Evolutionary conservation across 35 echinoderm and acorn worm species (phyloP).

Genomic region (Hemicentrotus pulcherrimus): DNA sequence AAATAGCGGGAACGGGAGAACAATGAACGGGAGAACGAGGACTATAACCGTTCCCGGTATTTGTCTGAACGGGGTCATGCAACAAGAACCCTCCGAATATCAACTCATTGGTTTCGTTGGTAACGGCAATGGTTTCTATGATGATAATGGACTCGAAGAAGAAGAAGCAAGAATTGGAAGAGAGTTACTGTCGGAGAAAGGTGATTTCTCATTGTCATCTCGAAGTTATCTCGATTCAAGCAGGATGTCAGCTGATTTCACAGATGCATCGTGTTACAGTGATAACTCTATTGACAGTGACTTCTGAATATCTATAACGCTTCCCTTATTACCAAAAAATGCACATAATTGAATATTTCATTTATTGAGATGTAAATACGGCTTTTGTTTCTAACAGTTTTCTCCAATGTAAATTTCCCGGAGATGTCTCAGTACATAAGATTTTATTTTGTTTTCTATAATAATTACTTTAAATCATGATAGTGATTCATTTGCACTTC

Average conservation of each 20-base stretch:
- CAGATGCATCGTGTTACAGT: constrained; percentile 58
- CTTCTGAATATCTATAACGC: constrained; percentile 40
- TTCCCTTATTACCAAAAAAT: background rate
- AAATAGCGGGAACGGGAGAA: constrained; percentile 15
- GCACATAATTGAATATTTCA: background rate
- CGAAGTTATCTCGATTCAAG: constrained; percentile 54
- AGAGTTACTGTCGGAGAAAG: background rate
- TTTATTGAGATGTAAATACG: too few relatives aligned
- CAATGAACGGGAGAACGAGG: constrained; percentile 8
- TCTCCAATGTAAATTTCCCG: too few relatives aligned
- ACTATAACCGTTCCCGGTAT: constrained; percentile 54
- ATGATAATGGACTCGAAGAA: background rate
- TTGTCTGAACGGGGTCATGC: constrained; percentile 47
- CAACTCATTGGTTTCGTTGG: background rate
- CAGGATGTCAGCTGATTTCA: constrained; percentile 47
- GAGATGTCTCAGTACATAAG: too few relatives aligned
- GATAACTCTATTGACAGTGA: constrained; percentile 60
- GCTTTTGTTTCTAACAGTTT: too few relatives aligned
- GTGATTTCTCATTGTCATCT: constrained; percentile 32
- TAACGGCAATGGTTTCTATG: background rate
- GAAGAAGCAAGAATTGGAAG: background rate
- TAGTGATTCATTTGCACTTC: too few relatives aligned
- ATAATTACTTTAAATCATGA: too few relatives aligned
- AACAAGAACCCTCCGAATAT: constrained; percentile 49
- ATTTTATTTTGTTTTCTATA: too few relatives aligned